These are phyloP conservation scores for Tethya wilhelma DNA, from an alignment of 37 sponge, comb jelly and placozoan species.

Conservation along the genomic window DNA sequence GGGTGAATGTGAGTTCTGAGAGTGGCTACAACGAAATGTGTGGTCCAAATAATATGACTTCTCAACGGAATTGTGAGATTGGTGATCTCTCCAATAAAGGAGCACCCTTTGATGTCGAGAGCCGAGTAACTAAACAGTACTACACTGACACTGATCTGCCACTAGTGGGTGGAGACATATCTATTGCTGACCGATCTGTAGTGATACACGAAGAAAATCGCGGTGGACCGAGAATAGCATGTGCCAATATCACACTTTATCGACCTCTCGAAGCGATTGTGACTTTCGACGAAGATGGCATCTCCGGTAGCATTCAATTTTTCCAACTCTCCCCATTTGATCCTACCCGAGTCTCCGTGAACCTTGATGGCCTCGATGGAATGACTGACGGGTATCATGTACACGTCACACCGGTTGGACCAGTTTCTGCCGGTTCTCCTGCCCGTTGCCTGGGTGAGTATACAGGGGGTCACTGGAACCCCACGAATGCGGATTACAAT, in stretches of 20 bases:
- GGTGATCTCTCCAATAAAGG: constrained; percentile 75
- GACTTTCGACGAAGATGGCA: constrained; percentile 22
- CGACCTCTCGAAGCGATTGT: constrained; percentile 43
- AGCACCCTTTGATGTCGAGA: constrained; percentile 25
- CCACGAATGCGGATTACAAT: constrained; percentile 23
- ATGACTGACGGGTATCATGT: constrained; percentile 63
- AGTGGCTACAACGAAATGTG: constrained; percentile 13
- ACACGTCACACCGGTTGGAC: constrained; percentile 49
- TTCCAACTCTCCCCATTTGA: constrained; percentile 62
- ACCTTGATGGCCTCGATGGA: constrained; percentile 47
- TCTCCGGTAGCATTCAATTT: constrained; percentile 57
- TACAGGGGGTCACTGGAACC: constrained; percentile 69
- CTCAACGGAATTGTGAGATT: constrained; percentile 50
- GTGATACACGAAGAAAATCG: constrained; percentile 61
- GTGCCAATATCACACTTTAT: constrained; percentile 48
- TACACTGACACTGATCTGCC: constrained; percentile 64
- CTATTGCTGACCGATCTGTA: constrained; percentile 52
- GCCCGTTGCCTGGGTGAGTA: neutral
- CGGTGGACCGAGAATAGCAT: constrained; percentile 31
- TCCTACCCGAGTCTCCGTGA: constrained; percentile 44
- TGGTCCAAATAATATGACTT: neutral
- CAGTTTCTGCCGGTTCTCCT: neutral
- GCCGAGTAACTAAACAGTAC: constrained; percentile 24
- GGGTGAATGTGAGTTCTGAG: neutral
- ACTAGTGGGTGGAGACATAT: constrained; percentile 8